Percentiles rank a stretch among this genome's conserved stretches.
These are phyloP conservation scores for Cremastinae sp. DNA, from an alignment of 2,888 invertebrate genomes.

Conservation along the genomic window DNA sequence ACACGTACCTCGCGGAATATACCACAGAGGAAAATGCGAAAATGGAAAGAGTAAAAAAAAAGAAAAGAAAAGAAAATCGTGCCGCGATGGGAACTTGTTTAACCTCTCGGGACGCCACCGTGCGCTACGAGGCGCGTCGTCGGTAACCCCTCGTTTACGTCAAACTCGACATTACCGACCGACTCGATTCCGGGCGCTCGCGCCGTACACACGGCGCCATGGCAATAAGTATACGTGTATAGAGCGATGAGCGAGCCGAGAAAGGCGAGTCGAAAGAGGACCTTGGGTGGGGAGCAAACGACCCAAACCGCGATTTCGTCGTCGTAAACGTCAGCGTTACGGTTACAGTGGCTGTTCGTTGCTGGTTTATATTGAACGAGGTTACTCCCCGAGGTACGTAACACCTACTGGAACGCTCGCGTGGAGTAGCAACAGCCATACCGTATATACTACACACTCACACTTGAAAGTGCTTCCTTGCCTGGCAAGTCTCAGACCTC, in stretches of 20 bases:
- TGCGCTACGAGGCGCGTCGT: conserved; percentile 46
- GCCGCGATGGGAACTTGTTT: conserved; percentile 45
- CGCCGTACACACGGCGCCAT: conserved; percentile 6
- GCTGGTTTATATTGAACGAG: conserved; percentile 80
- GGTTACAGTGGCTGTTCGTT: conserved; percentile 80
- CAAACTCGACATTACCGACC: conserved; percentile 50
- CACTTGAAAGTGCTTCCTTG: conserved; percentile 44
- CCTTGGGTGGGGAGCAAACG: conserved; percentile 75
- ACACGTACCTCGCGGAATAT: too few species aligned
- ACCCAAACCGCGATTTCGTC: conserved; percentile 80
- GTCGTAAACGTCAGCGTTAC: conserved; percentile 81
- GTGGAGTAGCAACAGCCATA: conserved; percentile 49
- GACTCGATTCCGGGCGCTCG: conserved; percentile 25
- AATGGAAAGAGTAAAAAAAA: background rate
- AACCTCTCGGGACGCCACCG: conserved; percentile 43
- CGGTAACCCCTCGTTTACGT: conserved; percentile 33
- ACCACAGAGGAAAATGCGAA: background rate
- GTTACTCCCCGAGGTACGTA: conserved; percentile 80
- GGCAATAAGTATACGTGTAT: background rate
- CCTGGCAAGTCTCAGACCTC: conserved; percentile 53
- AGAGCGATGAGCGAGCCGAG: conserved; percentile 41
- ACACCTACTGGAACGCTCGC: conserved; percentile 76
- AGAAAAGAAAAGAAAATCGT: conserved; percentile 19
- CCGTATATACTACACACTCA: conserved; percentile 35
- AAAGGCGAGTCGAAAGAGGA: conserved; percentile 60